Base-by-base conservation (phyloP, 2,888 invertebrate genomes). In the Polyommatus icarus region DNA sequence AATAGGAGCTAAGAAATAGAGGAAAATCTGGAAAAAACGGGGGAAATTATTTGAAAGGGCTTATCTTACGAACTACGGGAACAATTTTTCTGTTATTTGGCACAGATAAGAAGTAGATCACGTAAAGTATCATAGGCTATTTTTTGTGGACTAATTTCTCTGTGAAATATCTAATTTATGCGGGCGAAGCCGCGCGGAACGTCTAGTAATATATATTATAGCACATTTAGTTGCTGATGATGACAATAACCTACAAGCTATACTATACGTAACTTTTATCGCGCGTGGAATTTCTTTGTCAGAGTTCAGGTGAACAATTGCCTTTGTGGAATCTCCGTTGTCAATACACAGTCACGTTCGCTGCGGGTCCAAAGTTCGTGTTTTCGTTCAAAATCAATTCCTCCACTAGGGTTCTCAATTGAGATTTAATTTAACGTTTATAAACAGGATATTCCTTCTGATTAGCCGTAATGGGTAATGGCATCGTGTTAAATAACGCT, bases 351-450 rank as follows among this genome's bases (percentile, higher is more conserved):
- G 59, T 61, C 77, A 72, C 77, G 77, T 61, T 72, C 73, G 12
- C 59, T 59, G 29, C 15, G 29, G 79, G 78, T 79, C 40, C 78
- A 78, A 81, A 80, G 81, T 81, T 78, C 80, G 54, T 81, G 80
- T 80, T 81, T 80, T 78, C 79, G 71, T 81, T 80, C 79, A 81
- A 80, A 79, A 80, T 78, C 80, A 76, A 77, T 71, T 77, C 78
- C 79, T 76, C 73, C 32, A 15, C 40, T 29, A 77, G 73, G 77
- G 77, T 46, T 75, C 59, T 29, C 73, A 32, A 54, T 71, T 57
- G 15, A 50, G 15, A 71, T 71, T 18, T 29, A 75, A 50, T 75
- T 75, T 54, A 20, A 73, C 73, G n/a, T 73, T 40, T 46, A 73
- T 46, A 24, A 29, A 50, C 24, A 20, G 75, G 75, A 54, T 50